phyloP scores from a whole-genome alignment of 2,113 vertebrate genomes.

The Callionymus lyra region DNA sequence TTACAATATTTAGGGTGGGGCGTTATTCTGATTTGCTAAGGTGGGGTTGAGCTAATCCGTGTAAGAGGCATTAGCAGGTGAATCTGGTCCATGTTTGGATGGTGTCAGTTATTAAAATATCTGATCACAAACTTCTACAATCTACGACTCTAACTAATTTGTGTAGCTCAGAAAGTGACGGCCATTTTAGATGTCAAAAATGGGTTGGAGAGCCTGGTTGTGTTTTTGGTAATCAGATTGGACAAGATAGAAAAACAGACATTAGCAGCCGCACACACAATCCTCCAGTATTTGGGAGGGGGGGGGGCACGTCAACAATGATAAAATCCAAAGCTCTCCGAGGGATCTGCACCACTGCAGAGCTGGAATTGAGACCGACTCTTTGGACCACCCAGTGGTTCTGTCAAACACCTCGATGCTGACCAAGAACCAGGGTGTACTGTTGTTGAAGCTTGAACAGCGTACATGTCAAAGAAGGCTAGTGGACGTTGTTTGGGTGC shows the following conservation, averaged over 20 bases:
- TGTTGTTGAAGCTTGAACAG: constrained; percentile 7
- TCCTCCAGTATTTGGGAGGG: constrained; percentile 26
- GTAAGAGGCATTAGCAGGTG: too few relatives aligned
- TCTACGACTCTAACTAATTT: too few relatives aligned
- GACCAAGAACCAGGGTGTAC: constrained; percentile 14
- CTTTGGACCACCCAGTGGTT: constrained; percentile 43
- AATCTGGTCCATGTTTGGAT: too few relatives aligned
- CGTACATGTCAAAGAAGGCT: constrained; percentile 1
- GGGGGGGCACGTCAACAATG: constrained; percentile 36
- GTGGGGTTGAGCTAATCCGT: too few relatives aligned
- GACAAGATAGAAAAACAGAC: constrained; percentile 24
- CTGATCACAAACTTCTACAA: too few relatives aligned
- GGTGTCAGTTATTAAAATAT: too few relatives aligned
- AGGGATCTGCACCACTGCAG: constrained; percentile 37
- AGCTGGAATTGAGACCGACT: constrained; percentile 15
- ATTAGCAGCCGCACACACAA: constrained; percentile 11
- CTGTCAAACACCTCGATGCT: constrained; percentile 23
- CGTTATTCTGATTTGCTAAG: too few relatives aligned
- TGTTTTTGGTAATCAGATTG: neutral
- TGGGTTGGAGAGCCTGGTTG: too few relatives aligned
- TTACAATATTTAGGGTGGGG: too few relatives aligned
- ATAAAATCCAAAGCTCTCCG: constrained; percentile 45
- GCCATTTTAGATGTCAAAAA: too few relatives aligned
- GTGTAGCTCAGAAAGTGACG: too few relatives aligned
- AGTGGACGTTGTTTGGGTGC: neutral